Conservation (phyloP, 2,888 invertebrate species). For the Drosophila picticornis region DNA sequence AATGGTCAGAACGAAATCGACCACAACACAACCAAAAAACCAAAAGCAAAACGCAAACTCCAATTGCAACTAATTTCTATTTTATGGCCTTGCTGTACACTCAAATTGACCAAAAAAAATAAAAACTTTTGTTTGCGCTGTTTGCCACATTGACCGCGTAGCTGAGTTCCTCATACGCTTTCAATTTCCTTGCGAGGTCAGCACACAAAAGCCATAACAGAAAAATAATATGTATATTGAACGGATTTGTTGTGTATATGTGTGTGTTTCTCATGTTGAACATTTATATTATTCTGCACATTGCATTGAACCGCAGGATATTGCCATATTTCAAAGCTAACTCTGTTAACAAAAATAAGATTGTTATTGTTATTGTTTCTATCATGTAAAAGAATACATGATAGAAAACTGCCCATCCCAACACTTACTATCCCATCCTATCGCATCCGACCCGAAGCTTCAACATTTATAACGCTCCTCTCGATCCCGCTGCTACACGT, state of each 20-base stretch:
- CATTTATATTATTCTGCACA: not conserved
- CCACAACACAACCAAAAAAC: slow-evolving; percentile 71
- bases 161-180: slow-evolving; percentile 69
- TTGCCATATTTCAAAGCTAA: slow-evolving; percentile 11
- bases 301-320: slow-evolving; percentile 5
- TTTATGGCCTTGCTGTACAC: slow-evolving; percentile 56
- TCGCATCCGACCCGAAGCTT: not conserved
- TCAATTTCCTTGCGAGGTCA: slow-evolving; percentile 73
- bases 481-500: not conserved
- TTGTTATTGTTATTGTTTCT: no score
- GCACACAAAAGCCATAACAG: slow-evolving; percentile 43
- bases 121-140: slow-evolving; percentile 64
- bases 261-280: slow-evolving; percentile 1
- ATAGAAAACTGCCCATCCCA: not conserved
- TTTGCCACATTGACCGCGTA: slow-evolving; percentile 72
- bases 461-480: not conserved
- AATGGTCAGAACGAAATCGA: slow-evolving; percentile 50
- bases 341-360: not conserved
- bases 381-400: not conserved
- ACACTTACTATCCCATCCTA: not conserved
- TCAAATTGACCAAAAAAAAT: slow-evolving; percentile 12
- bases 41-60: slow-evolving; percentile 77
- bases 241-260: slow-evolving; percentile 6
- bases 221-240: slow-evolving; percentile 15
- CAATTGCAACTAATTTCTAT: slow-evolving; percentile 80